These are phyloP conservation scores for Simalia tracyae DNA, from an alignment of 2,797 vertebrate species.

Conservation along the genomic window DNA sequence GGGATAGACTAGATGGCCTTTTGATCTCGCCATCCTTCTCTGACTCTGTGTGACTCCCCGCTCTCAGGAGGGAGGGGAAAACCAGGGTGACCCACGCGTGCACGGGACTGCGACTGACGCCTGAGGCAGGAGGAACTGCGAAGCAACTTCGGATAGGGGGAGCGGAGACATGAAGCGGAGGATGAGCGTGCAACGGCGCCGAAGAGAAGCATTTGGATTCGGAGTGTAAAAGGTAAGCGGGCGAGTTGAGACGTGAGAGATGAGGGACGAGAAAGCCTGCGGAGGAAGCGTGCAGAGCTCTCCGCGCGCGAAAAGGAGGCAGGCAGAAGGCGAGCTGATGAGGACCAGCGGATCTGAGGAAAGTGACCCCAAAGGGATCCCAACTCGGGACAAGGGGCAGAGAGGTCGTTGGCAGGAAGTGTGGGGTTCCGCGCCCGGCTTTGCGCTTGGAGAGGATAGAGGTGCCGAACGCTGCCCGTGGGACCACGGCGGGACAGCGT, in stretches of 20 bases:
- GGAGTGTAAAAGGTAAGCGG: background rate
- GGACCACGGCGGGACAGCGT: conserved; percentile 10
- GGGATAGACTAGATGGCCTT: background rate
- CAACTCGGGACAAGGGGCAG: background rate
- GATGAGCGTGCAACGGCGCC: background rate
- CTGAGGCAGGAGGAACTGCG: conserved; percentile 26
- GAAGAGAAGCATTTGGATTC: background rate
- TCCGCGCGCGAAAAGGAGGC: background rate
- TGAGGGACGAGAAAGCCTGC: background rate
- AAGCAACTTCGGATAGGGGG: background rate
- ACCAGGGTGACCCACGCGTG: background rate
- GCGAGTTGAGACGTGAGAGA: background rate
- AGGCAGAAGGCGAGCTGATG: background rate
- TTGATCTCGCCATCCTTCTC: background rate
- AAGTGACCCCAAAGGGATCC: background rate
- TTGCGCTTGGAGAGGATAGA: background rate
- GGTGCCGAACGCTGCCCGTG: conserved; percentile 15
- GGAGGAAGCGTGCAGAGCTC: background rate
- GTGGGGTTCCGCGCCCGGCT: background rate
- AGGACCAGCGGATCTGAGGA: background rate
- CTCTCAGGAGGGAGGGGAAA: background rate
- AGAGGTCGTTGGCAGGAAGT: background rate
- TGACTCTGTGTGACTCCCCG: background rate
- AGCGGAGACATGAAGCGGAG: no score
- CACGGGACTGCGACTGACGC: background rate